Evolutionary conservation across 53 echinoderm and acorn worm species (phyloP).

Genomic region (Actinopyga echinites): DNA sequence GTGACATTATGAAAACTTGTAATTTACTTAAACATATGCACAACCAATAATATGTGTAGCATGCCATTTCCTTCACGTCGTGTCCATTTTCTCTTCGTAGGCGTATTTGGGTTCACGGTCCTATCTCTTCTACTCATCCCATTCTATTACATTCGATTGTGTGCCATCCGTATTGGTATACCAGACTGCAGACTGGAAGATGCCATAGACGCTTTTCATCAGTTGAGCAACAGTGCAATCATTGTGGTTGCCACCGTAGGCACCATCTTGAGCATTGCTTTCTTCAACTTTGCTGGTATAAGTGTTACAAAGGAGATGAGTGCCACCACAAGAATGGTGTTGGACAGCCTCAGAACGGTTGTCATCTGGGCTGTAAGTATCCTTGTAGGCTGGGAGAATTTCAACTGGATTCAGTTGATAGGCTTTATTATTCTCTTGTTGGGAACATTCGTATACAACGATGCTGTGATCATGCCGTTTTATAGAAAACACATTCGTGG

Average conservation of each 20-base stretch:
- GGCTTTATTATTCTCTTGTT: constrained; percentile 62
- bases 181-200: constrained; percentile 71
- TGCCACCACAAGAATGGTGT: constrained; percentile 88
- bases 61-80: too few species aligned
- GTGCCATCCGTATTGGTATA: constrained; percentile 45
- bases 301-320: constrained; percentile 85
- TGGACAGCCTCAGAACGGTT: constrained; percentile 79
- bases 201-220: constrained; percentile 69
- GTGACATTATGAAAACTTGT: neutral
- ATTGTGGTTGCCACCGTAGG: constrained; percentile 66
- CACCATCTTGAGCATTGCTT: constrained; percentile 80
- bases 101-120: constrained; percentile 72
- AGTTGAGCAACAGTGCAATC: constrained; percentile 55
- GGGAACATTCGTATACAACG: constrained; percentile 83
- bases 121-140: constrained; percentile 69
- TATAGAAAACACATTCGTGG: constrained; percentile 28
- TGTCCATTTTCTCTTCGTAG: constrained; percentile 1
- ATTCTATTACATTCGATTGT: constrained; percentile 69
- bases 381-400: constrained; percentile 65
- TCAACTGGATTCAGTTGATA: constrained; percentile 47
- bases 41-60: too few species aligned
- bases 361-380: constrained; percentile 74
- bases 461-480: constrained; percentile 65
- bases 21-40: too few species aligned
- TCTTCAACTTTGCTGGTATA: constrained; percentile 91